Evolutionary conservation across 2,113 vertebrate genomes (phyloP), one percentile per base, ranked within the genome.

Genomic region (Siphamia tubifer): DNA sequence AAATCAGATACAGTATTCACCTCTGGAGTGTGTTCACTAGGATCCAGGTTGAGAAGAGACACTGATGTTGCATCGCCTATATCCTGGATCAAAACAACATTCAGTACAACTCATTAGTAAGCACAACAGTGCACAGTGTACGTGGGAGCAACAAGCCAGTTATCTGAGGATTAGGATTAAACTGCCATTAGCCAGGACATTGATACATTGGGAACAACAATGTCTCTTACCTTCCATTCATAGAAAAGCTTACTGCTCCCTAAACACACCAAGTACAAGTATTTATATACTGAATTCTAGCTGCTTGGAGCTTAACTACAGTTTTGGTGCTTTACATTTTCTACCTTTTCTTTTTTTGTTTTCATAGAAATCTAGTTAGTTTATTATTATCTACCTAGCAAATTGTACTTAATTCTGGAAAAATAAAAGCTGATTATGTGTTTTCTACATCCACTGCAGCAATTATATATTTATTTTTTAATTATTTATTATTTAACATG

Each of bases 21-120:
- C 94, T 84, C 91, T 28, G 82, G 85, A 12, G 84, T 83, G 45
- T 90, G 88, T 56, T 93, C 92, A 60, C 90, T 93, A n/a, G 92
- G 90, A 6, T 92, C 94, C 61, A 94, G 78, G 17, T 91, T 93
- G 57, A 1, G 89, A 53, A 20, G 88, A 48, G 93, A 92, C 49
- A 12, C 85, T 9, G 94, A 92, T 36, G 93, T 84, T 3, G 79
- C 88, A 45, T 96, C 94, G 6, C 54, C 94, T 28, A 92, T 89
- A 63, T 92, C 96, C 96, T 98, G 83, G 12, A 81, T 52, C n/a
- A 74, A 38, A 82, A 66, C 32, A 76, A 27, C 42, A 30, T 28
- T 6, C 39, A 61, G 20, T 28, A 68, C 58, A 70, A 42, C n/a
- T 68, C 68, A 79, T 72, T 15, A 79, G 63, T 51, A 16, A 19